These are phyloP conservation scores for Leptatherina wallacei DNA, from an alignment of 2,797 vertebrate genomes.

Conservation along the genomic window DNA sequence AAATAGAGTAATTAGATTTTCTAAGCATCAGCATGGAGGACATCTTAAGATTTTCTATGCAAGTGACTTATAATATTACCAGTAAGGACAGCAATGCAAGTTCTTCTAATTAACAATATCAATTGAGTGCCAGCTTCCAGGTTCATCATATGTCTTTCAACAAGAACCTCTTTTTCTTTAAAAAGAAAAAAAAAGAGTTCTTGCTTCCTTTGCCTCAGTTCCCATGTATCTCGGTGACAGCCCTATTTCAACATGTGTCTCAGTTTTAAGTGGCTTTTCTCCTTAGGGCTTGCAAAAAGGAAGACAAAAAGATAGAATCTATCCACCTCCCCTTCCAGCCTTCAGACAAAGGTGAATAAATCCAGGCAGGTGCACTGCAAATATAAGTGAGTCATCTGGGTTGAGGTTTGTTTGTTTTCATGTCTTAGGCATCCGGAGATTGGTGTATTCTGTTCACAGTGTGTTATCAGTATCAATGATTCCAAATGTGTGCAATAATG, in stretches of 20 bases:
- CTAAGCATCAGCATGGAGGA: not conserved
- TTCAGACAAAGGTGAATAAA: conserved; percentile 53
- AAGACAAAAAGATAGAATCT: conserved; percentile 53
- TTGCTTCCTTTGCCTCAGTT: conserved; percentile 38
- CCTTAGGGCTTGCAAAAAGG: conserved; percentile 60
- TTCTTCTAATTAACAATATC: conserved; percentile 34
- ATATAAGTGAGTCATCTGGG: conserved; percentile 31
- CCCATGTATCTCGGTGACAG: conserved; percentile 43
- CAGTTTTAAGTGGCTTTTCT: conserved; percentile 73
- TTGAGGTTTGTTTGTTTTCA: conserved; percentile 34
- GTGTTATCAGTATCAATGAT: conserved; percentile 3
- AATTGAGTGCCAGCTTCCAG: conserved; percentile 30
- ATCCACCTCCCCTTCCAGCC: conserved; percentile 37
- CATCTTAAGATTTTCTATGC: not conserved
- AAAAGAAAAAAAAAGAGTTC: conserved; percentile 37
- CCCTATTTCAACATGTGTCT: conserved; percentile 59
- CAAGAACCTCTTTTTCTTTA: conserved; percentile 60
- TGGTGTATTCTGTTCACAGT: conserved; percentile 6
- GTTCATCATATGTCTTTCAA: conserved; percentile 51
- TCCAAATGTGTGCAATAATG: not conserved
- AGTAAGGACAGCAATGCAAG: conserved; percentile 25
- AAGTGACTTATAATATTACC: conserved; percentile 23
- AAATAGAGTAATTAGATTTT: not conserved
- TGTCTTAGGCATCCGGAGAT: conserved; percentile 28
- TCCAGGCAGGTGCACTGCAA: conserved; percentile 54